Evolutionary conservation across 2,113 vertebrate genomes (phyloP), one percentile per base, ranked within the genome.

Genomic region (Apteryx mantelli): DNA sequence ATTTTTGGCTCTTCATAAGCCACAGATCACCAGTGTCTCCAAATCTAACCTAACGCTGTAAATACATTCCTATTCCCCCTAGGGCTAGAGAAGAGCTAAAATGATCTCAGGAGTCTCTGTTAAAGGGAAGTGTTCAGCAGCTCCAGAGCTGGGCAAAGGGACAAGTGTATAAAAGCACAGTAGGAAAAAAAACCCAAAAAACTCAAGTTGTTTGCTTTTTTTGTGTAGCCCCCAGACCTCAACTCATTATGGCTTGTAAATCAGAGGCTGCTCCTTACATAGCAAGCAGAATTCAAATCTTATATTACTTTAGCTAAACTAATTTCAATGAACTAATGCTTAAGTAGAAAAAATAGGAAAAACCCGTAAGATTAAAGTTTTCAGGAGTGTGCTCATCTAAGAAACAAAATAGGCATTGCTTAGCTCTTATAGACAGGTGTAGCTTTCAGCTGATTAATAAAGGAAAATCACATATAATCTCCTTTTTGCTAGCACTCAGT

Each of bases 41-140:
- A 3, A 17, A 8, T 14, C 71, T 3, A 60, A 22, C 80, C 25
- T 6, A 22, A 36, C 1, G 1, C 55, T 48, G 68, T 12, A 28
- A 42, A 17, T 8, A 7, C 0, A 1, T 20, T 66, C 69, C 53
- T 3, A 1, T 7, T 36, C 21, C 25, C 68, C 52, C 61, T 34
- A 12, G 40, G 82, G 53, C 38, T 65, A 30, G 21, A 20, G 38
- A 11, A 50, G 14, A 75, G 32, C 71, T 42, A 1, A 21, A 53
- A 8, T 1, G 5, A 46, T 46, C 32, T 55, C 53, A n/a, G 77
- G 42, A 60, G 56, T 13, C 32, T 11, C 55, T 11, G 25, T 3
- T 32, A 53, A 40, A 24, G 34, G 34, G 65, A 89, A 74, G 30
- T 1, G 16, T 32, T 66, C 34, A 24, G 21, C 85, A 86, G 32